Conservation (phyloP, 2,797 vertebrate genomes). For the Melanotaenia parkinsoni region DNA sequence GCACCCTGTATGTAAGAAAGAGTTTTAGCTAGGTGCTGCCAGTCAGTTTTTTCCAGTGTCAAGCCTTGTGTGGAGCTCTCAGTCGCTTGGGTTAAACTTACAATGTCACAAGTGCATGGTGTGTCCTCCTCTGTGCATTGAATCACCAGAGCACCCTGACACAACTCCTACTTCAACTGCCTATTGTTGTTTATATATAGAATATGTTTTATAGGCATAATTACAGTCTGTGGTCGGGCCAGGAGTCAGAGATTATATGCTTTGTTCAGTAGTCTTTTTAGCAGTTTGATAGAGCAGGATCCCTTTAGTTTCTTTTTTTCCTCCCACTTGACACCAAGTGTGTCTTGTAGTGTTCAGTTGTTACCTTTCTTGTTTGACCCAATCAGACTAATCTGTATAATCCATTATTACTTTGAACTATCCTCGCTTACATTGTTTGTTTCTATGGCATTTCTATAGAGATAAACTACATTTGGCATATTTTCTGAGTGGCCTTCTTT, state of each 20-base stretch:
- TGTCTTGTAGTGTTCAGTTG: neutral
- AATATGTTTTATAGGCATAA: constrained; percentile 75
- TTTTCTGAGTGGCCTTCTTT: neutral
- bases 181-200: constrained; percentile 81
- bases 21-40: constrained; percentile 14
- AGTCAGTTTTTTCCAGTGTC: constrained; percentile 24
- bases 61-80: constrained; percentile 32
- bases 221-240: constrained; percentile 56
- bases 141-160: constrained; percentile 68
- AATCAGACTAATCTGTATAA: neutral
- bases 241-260: constrained; percentile 61
- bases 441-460: neutral
- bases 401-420: neutral
- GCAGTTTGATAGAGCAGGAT: constrained; percentile 25
- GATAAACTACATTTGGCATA: constrained; percentile 12
- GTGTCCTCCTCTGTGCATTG: constrained; percentile 56
- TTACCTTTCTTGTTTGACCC: constrained; percentile 9
- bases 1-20: constrained; percentile 10
- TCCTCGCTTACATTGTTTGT: neutral
- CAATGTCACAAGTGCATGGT: constrained; percentile 37
- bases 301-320: neutral
- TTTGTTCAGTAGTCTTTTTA: constrained; percentile 45
- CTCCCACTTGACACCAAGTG: neutral
- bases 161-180: constrained; percentile 73
- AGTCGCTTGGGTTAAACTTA: constrained; percentile 31